Percentiles rank a stretch among this genome's conserved stretches.
phyloP scores from a whole-genome alignment of 2,888 invertebrate genomes.

The Cantharis flavilabris region DNA sequence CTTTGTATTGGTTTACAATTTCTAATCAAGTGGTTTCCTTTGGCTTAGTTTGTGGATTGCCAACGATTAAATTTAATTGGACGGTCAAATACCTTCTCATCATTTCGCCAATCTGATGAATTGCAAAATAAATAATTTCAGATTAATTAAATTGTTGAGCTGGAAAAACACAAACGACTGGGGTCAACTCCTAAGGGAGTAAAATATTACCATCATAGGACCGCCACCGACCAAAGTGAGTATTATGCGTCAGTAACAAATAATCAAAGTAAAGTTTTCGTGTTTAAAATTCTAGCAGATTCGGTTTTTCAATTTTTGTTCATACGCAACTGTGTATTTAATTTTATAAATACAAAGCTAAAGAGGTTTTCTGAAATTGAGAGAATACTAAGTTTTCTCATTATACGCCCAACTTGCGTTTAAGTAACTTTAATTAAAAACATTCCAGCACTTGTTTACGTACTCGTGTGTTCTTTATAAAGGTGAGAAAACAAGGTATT shows the following conservation, averaged over 20 bases:
- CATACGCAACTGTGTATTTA: background rate
- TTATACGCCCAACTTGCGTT: constrained; percentile 17
- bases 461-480: constrained; percentile 12
- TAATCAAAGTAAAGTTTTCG: background rate
- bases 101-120: background rate
- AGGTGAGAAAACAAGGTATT: constrained; percentile 22
- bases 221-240: background rate
- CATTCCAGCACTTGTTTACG: constrained; percentile 13
- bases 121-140: background rate
- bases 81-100: background rate
- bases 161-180: background rate
- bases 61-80: background rate
- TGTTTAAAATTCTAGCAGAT: background rate
- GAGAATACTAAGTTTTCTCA: constrained; percentile 12
- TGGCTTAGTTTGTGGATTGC: background rate
- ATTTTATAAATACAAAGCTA: background rate
- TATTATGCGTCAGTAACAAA: background rate
- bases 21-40: background rate
- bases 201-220: background rate
- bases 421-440: constrained; percentile 24
- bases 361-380: background rate
- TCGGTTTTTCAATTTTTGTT: background rate
- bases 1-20: background rate
- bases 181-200: background rate
- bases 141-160: background rate